Conservation (phyloP, 2,888 invertebrate species). For the Eulithis testata region DNA sequence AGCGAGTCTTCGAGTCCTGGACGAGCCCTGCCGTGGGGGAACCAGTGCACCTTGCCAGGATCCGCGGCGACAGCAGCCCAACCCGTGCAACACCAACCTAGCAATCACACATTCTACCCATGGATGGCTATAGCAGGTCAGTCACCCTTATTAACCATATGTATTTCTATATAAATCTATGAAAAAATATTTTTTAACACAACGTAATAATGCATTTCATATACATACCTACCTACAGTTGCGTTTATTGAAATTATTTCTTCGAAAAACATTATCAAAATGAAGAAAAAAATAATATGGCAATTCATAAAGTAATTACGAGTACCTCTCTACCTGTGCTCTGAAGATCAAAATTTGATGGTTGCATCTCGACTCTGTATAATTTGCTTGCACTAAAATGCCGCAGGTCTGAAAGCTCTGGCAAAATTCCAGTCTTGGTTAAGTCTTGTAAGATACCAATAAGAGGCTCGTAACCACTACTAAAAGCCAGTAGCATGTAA, state of each 20-base stretch:
- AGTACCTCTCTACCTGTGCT: conserved; percentile 24
- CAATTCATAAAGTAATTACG: not conserved
- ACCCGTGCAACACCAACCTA: conserved; percentile 94
- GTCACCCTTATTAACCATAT: conserved; percentile 58
- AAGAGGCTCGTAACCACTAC: conserved; percentile 52
- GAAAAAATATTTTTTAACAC: conserved; percentile 19
- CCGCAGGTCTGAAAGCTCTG: conserved; percentile 46
- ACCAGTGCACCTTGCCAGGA: conserved; percentile 94
- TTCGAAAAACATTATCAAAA: not conserved
- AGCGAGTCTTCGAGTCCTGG: conserved; percentile 94
- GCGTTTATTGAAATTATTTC: not conserved
- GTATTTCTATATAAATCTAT: conserved; percentile 19
- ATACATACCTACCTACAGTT: not conserved
- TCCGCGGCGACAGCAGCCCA: conserved; percentile 92
- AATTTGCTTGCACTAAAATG: conserved; percentile 67
- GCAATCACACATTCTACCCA: conserved; percentile 97
- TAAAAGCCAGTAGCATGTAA: conserved; percentile 56
- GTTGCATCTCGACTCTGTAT: conserved; percentile 27
- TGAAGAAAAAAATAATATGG: not conserved
- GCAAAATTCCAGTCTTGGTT: conserved; percentile 43
- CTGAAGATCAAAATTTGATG: conserved; percentile 30
- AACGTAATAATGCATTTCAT: conserved; percentile 15
- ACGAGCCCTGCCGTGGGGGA: conserved; percentile 92
- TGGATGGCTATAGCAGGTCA: conserved; percentile 99
- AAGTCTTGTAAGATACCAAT: conserved; percentile 67